Percentiles rank a stretch among this genome's conserved stretches.
phyloP scores from a whole-genome alignment of 2,797 vertebrate genomes.

The Tenualosa ilisha region DNA sequence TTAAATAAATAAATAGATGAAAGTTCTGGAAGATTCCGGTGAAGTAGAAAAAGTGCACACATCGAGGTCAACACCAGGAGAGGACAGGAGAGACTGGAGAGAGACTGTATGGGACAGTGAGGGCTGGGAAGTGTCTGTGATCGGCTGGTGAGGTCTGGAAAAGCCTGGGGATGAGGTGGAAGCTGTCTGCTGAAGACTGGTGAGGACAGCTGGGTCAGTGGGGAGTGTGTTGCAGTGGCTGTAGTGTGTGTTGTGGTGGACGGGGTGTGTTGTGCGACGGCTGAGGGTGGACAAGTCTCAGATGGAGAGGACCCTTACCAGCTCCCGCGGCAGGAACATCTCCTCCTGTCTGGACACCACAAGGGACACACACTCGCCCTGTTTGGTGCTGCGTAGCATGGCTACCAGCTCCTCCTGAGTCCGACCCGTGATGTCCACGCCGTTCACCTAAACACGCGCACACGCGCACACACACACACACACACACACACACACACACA shows the following conservation, averaged over 20 bases:
- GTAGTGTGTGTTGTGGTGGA: background rate
- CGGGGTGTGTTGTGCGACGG: background rate
- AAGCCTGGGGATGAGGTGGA: background rate
- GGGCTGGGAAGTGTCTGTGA: too few relatives aligned
- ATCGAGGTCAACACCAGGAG: background rate
- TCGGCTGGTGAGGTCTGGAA: background rate
- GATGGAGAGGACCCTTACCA: constrained; percentile 79
- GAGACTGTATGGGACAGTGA: background rate
- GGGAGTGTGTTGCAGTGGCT: background rate
- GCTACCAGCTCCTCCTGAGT: constrained; percentile 93
- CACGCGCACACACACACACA: constrained; percentile 22
- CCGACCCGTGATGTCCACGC: constrained; percentile 83
- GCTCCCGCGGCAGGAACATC: constrained; percentile 88
- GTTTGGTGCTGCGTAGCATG: constrained; percentile 91
- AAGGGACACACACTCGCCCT: constrained; percentile 87
- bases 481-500: constrained; percentile 16
- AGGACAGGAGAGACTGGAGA: background rate
- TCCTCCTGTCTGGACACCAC: constrained; percentile 89
- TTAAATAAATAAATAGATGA: background rate
- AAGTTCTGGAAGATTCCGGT: background rate
- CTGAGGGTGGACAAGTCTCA: background rate
- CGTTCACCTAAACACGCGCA: constrained; percentile 83
- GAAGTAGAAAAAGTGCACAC: background rate
- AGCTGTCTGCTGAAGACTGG: background rate
- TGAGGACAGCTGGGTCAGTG: background rate